Percentiles rank a stretch among this genome's conserved stretches.
These are phyloP conservation scores for Hemistola chrysoprasaria DNA, from an alignment of 2,888 invertebrate species.

Conservation along the genomic window DNA sequence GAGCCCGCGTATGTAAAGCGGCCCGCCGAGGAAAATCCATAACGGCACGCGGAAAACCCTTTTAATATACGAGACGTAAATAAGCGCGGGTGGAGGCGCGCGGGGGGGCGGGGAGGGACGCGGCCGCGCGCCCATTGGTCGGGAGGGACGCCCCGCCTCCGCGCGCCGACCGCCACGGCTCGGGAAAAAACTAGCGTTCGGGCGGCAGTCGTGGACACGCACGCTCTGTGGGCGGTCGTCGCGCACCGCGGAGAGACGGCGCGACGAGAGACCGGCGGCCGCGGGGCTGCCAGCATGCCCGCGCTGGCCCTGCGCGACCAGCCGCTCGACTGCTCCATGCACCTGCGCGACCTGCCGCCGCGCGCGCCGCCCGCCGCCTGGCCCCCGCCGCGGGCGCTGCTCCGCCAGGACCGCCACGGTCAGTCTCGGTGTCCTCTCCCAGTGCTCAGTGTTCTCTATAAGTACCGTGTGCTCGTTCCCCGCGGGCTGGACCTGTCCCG, in stretches of 20 bases:
- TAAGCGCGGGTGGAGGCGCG: slow-evolving; percentile 51
- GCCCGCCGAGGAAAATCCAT: slow-evolving; percentile 73
- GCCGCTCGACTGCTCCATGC: slow-evolving; percentile 89
- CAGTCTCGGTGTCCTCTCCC: slow-evolving; percentile 43
- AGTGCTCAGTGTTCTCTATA: slow-evolving; percentile 11
- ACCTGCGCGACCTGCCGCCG: slow-evolving; percentile 72
- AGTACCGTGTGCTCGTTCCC: no score
- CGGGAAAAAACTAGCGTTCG: slow-evolving; percentile 62
- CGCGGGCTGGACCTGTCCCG: no score
- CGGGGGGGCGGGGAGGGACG: slow-evolving; percentile 35
- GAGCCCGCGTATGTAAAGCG: slow-evolving; percentile 64
- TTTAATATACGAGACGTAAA: slow-evolving; percentile 82
- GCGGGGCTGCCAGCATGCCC: slow-evolving; percentile 83
- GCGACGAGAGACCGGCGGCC: slow-evolving; percentile 79
- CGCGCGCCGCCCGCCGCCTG: slow-evolving; percentile 70
- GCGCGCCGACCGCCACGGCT: slow-evolving; percentile 62
- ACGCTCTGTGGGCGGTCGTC: slow-evolving; percentile 70
- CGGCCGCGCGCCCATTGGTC: slow-evolving; percentile 53
- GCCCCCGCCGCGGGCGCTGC: slow-evolving; percentile 35
- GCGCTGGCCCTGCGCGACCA: slow-evolving; percentile 85
- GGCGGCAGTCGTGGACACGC: slow-evolving; percentile 74
- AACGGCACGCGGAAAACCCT: slow-evolving; percentile 81
- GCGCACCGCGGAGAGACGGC: slow-evolving; percentile 62
- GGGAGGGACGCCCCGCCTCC: slow-evolving; percentile 68
- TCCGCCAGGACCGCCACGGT: slow-evolving; percentile 55